Percentiles rank a stretch among this genome's conserved stretches.
Conservation (phyloP, 2,888 invertebrate species). For the Keiferia lycopersicella region DNA sequence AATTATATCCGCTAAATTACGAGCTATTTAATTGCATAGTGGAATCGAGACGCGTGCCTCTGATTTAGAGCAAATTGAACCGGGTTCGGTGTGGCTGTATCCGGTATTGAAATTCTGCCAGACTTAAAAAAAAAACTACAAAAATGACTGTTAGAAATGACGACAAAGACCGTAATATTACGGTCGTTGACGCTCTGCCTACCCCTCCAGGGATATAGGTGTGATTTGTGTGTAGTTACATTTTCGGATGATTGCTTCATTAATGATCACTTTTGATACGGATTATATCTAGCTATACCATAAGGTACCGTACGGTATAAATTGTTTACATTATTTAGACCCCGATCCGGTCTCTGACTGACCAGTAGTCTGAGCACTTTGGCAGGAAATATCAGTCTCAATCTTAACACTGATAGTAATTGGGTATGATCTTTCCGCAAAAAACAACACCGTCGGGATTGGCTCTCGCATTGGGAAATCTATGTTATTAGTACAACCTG, state of each 20-base stretch:
- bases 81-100: conserved; percentile 55
- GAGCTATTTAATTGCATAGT: conserved; percentile 50
- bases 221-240: background rate
- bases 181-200: no score
- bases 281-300: no score
- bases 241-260: background rate
- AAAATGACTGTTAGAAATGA: background rate
- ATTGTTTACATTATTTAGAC: conserved; percentile 60
- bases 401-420: background rate
- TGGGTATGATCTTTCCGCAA: background rate
- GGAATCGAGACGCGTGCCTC: conserved; percentile 49
- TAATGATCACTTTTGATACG: no score
- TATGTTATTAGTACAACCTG: conserved; percentile 50
- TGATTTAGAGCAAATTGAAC: conserved; percentile 78
- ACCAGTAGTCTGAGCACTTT: background rate
- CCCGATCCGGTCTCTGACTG: conserved; percentile 28
- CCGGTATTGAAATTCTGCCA: background rate
- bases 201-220: no score
- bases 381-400: background rate
- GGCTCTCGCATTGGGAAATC: conserved; percentile 70
- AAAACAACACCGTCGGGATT: conserved; percentile 47
- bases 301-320: no score
- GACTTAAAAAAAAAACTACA: background rate
- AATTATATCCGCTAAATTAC: conserved; percentile 53
- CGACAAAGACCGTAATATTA: no score